A percentile compares a stretch with the other conserved stretches of the same genome.
phyloP scores from a whole-genome alignment of 2,797 vertebrate species.

The Sparidentex hasta region DNA sequence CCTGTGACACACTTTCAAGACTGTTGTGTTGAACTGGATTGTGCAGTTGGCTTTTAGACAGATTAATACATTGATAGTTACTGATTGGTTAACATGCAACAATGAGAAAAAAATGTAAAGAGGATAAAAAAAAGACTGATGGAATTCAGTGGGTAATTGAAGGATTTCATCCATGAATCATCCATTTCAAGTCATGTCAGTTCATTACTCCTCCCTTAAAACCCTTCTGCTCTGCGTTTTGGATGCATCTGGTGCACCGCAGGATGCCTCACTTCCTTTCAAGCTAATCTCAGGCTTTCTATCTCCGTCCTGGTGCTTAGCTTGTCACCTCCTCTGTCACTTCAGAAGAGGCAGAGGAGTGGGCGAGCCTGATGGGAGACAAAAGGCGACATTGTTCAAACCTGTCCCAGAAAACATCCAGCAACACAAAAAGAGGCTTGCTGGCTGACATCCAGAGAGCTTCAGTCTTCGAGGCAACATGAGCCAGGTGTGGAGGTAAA shows the following conservation, averaged over 20 bases:
- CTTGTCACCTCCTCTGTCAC: conserved; percentile 49
- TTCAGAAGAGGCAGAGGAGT: conserved; percentile 40
- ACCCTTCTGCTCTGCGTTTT: neutral
- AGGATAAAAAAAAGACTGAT: neutral
- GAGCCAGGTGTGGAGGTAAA: conserved; percentile 53
- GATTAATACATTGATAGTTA: too few species aligned
- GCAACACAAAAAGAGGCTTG: conserved; percentile 40
- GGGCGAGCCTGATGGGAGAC: conserved; percentile 36
- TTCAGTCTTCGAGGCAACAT: conserved; percentile 21
- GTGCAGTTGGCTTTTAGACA: neutral
- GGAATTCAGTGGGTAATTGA: neutral
- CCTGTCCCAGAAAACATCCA: conserved; percentile 53
- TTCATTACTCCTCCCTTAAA: neutral
- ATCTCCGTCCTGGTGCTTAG: conserved; percentile 50
- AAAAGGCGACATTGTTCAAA: conserved; percentile 60
- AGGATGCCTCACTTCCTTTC: conserved; percentile 38
- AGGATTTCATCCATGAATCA: neutral
- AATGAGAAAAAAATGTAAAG: neutral
- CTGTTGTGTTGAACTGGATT: neutral
- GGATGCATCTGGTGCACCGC: conserved; percentile 8
- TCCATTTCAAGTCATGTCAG: neutral
- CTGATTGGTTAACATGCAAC: neutral
- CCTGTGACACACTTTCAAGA: neutral
- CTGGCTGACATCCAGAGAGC: conserved; percentile 28
- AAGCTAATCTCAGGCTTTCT: conserved; percentile 49